phyloP scores from a whole-genome alignment of 2,888 invertebrate genomes.

The Lepidocyrtinus sp. region DNA sequence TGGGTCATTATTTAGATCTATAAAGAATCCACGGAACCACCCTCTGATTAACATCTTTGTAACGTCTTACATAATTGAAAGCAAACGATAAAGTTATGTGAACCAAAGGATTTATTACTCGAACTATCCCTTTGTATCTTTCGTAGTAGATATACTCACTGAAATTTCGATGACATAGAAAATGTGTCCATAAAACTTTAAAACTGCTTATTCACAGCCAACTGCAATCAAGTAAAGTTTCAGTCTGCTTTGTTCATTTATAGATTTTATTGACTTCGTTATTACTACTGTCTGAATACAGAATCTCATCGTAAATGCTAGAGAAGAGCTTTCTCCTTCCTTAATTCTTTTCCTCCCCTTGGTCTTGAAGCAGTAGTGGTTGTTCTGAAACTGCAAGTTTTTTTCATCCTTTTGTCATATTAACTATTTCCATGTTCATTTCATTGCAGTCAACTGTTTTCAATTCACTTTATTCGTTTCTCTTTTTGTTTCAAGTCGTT shows the following conservation, averaged over 20 bases:
- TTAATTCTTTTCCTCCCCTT: background rate
- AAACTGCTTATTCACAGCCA: background rate
- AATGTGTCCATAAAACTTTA: constrained; percentile 5
- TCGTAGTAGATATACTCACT: no score
- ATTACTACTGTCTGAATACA: constrained; percentile 22
- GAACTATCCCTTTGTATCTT: no score
- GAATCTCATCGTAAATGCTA: constrained; percentile 1
- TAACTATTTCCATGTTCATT: constrained; percentile 33
- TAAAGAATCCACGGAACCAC: no score
- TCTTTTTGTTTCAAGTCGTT: constrained; percentile 30
- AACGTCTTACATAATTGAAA: no score
- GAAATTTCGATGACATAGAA: constrained; percentile 1
- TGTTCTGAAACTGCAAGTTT: background rate
- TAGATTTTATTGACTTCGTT: constrained; percentile 30
- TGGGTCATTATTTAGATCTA: no score
- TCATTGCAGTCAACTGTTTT: constrained; percentile 44
- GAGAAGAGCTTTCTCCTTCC: constrained; percentile 21
- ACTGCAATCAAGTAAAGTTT: constrained; percentile 5
- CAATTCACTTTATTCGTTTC: constrained; percentile 31
- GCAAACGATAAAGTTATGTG: no score
- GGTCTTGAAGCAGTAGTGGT: no score
- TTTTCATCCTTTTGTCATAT: constrained; percentile 38
- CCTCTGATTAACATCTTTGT: no score
- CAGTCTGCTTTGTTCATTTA: constrained; percentile 9
- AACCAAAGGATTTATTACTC: no score